phyloP scores from a whole-genome alignment of 2,888 invertebrate species.

The Aproaerema taeniolella region DNA sequence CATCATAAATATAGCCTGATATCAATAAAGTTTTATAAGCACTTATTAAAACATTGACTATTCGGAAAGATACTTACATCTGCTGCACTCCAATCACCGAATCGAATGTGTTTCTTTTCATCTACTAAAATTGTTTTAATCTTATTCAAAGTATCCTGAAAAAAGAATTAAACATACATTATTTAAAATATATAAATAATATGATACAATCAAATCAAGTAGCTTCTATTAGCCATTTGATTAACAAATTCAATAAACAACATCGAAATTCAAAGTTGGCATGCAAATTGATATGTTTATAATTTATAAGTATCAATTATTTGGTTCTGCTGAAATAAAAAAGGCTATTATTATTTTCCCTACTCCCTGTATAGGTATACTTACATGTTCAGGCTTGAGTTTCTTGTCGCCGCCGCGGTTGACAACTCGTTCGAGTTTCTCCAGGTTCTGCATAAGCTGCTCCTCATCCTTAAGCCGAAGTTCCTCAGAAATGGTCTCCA shows the following conservation, averaged over 20 bases:
- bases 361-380: no score
- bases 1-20: no score
- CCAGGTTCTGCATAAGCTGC: constrained; percentile 86
- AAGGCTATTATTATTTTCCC: no score
- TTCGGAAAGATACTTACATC: constrained; percentile 90
- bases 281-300: no score
- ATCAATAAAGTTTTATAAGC: no score
- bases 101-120: constrained; percentile 95
- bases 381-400: constrained; percentile 95
- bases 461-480: constrained; percentile 96
- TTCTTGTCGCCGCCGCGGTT: constrained; percentile 95
- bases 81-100: constrained; percentile 93
- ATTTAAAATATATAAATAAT: background rate
- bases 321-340: no score
- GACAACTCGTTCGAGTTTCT: constrained; percentile 90
- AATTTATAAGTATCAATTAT: no score
- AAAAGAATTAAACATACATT: constrained; percentile 22
- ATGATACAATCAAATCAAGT: no score
- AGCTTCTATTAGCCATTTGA: no score
- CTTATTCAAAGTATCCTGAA: constrained; percentile 90
- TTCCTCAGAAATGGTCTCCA: constrained; percentile 98
- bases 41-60: no score
- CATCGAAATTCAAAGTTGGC: no score
- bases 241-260: no score
- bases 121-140: constrained; percentile 90